A percentile compares a stretch with the other conserved stretches of the same genome.
Conservation (phyloP, 2,888 invertebrate species). For the Syritta pipiens region DNA sequence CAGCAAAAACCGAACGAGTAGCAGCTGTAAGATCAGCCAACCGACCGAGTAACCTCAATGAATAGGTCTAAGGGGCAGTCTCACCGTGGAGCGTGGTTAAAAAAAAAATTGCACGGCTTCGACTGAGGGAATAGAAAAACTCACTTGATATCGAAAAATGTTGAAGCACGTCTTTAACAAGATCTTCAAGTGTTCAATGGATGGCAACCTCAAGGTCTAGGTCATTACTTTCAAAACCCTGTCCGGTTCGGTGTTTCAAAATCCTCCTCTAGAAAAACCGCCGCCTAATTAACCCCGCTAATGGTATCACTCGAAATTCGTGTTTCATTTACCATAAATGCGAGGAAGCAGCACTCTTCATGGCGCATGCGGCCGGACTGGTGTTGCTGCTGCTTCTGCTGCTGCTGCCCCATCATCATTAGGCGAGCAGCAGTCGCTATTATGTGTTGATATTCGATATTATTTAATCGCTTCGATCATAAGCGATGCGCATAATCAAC, state of each 20-base stretch:
- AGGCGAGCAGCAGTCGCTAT: constrained; percentile 22
- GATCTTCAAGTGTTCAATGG: constrained; percentile 23
- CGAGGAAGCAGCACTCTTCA: constrained; percentile 43
- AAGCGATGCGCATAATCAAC: constrained; percentile 67
- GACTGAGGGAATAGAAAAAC: too few species aligned
- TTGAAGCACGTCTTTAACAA: too few species aligned
- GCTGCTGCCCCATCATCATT: constrained; percentile 45
- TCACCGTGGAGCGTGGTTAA: background rate
- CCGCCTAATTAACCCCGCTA: constrained; percentile 38
- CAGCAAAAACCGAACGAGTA: background rate
- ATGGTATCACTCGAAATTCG: constrained; percentile 42
- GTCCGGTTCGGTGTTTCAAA: constrained; percentile 30
- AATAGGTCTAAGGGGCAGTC: too few species aligned
- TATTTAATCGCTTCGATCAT: constrained; percentile 59
- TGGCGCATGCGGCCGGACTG: background rate
- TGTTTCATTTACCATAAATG: constrained; percentile 40
- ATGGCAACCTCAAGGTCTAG: constrained; percentile 54
- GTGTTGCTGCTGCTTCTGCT: too few species aligned
- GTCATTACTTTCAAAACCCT: constrained; percentile 59
- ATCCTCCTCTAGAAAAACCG: constrained; percentile 9
- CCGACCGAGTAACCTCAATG: constrained; percentile 63
- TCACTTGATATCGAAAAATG: too few species aligned
- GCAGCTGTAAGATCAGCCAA: constrained; percentile 30
- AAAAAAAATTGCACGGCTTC: too few species aligned
- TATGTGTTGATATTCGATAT: constrained; percentile 43